phyloP scores from a whole-genome alignment of 1,140 invertebrate genomes.

The Dolichoris vasculosae region DNA sequence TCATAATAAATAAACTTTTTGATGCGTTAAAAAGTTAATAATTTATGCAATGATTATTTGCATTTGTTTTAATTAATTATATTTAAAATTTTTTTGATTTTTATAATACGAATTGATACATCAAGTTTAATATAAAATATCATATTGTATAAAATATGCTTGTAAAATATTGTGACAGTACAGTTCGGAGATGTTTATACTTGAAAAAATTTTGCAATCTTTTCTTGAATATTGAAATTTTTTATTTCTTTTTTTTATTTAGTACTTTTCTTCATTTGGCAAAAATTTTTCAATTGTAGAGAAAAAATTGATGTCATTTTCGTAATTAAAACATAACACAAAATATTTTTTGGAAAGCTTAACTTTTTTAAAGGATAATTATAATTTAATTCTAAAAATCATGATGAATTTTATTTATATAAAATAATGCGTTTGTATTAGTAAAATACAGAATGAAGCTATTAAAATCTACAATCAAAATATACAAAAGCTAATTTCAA shows the following conservation, averaged over 20 bases:
- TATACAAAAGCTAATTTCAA: too few relatives aligned
- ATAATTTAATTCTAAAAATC: too few relatives aligned
- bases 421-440: too few relatives aligned
- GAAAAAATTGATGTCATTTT: conserved; percentile 21
- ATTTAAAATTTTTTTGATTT: not conserved
- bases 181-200: not conserved
- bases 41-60: too few relatives aligned
- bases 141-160: not conserved
- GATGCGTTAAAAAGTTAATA: too few relatives aligned
- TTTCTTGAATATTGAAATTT: conserved; percentile 20
- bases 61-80: too few relatives aligned
- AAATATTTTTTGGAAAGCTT: conserved; percentile 4
- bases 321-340: not conserved
- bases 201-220: conserved; percentile 12
- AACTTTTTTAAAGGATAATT: too few relatives aligned
- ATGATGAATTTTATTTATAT: too few relatives aligned
- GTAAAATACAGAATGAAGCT: too few relatives aligned
- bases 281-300: conserved; percentile 32
- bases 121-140: not conserved
- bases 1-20: too few relatives aligned
- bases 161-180: not conserved
- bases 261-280: not conserved
- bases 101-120: not conserved
- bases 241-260: conserved; percentile 15
- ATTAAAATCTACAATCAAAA: too few relatives aligned